These are phyloP conservation scores for Ectemnius lituratus DNA, from an alignment of 2,888 invertebrate genomes.

Conservation along the genomic window DNA sequence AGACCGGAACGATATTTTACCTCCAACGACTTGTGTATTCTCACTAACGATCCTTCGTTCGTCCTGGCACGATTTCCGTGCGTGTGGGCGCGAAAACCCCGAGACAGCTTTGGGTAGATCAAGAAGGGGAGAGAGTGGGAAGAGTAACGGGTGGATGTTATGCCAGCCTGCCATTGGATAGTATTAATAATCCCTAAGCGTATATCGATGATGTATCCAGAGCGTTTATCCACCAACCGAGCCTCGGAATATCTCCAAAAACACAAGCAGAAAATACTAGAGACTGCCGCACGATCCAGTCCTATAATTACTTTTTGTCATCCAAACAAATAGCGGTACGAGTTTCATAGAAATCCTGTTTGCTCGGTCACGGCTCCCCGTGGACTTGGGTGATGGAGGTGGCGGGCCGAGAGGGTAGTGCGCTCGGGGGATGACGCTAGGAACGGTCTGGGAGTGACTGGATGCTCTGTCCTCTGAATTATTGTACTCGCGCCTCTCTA, in stretches of 20 bases:
- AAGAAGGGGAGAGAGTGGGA: constrained; percentile 27
- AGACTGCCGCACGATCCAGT: too few relatives aligned
- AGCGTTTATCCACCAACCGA: constrained; percentile 17
- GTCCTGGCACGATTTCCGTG: constrained; percentile 56
- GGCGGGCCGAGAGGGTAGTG: constrained; percentile 46
- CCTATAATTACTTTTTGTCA: too few relatives aligned
- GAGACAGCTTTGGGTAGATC: constrained; percentile 23
- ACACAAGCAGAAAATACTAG: too few relatives aligned
- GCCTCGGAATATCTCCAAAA: too few relatives aligned
- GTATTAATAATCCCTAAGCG: constrained; percentile 66
- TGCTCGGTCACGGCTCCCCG: constrained; percentile 63
- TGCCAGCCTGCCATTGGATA: constrained; percentile 50
- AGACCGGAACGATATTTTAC: constrained; percentile 61
- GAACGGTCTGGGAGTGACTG: constrained; percentile 37
- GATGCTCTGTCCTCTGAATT: constrained; percentile 67
- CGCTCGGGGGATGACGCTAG: constrained; percentile 21
- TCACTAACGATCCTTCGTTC: constrained; percentile 51
- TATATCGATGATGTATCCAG: constrained; percentile 63
- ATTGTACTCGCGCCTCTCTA: constrained; percentile 68
- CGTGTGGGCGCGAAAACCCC: constrained; percentile 58
- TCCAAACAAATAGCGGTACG: too few relatives aligned
- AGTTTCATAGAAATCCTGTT: neutral
- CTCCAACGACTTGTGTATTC: constrained; percentile 49
- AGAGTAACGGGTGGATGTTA: constrained; percentile 14
- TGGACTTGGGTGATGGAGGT: constrained; percentile 67